These are phyloP conservation scores for Mya arenaria DNA, from an alignment of 1,140 invertebrate genomes.

Conservation along the genomic window DNA sequence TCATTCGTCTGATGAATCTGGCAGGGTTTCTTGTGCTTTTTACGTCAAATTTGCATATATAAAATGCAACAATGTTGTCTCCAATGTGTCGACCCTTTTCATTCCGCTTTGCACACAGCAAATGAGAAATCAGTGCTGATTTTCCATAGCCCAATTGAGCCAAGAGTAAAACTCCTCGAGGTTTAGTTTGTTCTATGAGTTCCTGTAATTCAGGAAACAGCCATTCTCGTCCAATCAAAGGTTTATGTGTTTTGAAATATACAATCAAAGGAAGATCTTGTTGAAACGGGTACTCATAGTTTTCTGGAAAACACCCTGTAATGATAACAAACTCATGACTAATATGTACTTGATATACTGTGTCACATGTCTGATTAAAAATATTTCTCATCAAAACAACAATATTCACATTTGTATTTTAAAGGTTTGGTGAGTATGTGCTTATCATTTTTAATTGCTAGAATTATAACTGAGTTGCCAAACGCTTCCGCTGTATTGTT, in stretches of 20 bases:
- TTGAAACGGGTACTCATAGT: not conserved
- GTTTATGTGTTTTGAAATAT: not conserved
- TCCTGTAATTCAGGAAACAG: not conserved
- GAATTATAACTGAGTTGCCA: too few relatives aligned
- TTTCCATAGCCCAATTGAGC: slow-evolving; percentile 34
- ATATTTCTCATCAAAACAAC: too few relatives aligned
- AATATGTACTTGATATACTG: not conserved
- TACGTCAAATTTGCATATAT: slow-evolving; percentile 46
- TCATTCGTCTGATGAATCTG: slow-evolving; percentile 21
- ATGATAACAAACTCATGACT: not conserved
- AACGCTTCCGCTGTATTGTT: too few relatives aligned
- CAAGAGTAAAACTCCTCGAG: not conserved
- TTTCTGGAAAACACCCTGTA: not conserved
- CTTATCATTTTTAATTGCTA: too few relatives aligned
- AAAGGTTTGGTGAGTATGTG: too few relatives aligned
- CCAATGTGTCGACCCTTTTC: not conserved
- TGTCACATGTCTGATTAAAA: too few relatives aligned
- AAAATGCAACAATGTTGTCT: slow-evolving; percentile 36
- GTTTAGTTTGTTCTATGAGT: not conserved
- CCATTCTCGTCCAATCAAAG: not conserved
- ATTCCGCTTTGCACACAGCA: slow-evolving; percentile 9
- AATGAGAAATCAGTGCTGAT: slow-evolving; percentile 16
- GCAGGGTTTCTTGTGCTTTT: not conserved
- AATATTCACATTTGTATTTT: too few relatives aligned
- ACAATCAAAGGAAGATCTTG: not conserved